Percentiles rank a stretch among this genome's conserved stretches.
These are phyloP conservation scores for Acromyrmex echinatior DNA, from an alignment of 1,140 invertebrate genomes.

Conservation along the genomic window DNA sequence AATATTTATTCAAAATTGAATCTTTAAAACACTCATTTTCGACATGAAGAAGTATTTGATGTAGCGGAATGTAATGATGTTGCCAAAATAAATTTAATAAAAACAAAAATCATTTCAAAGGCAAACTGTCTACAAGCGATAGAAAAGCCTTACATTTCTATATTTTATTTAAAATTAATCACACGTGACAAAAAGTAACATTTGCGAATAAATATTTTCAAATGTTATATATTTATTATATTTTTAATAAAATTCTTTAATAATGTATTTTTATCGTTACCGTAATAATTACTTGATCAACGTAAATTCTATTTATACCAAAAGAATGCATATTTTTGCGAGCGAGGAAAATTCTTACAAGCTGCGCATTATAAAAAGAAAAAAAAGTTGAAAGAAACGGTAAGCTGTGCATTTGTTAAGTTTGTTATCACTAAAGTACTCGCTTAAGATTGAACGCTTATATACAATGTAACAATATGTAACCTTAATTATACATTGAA, in stretches of 20 bases:
- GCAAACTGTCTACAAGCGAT: too few species aligned
- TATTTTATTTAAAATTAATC: conserved; percentile 26
- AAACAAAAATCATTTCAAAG: neutral
- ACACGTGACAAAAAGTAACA: neutral
- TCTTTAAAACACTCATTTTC: conserved; percentile 16
- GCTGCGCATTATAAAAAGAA: neutral
- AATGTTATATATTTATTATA: neutral
- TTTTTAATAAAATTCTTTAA: neutral
- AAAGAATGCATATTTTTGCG: neutral
- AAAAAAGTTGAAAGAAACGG: neutral
- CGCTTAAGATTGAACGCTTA: neutral
- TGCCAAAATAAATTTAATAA: conserved; percentile 2
- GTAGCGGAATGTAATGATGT: neutral
- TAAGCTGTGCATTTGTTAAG: neutral
- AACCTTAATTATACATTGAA: neutral
- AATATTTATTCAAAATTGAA: conserved; percentile 44
- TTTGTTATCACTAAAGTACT: neutral
- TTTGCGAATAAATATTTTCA: neutral
- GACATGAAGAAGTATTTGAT: too few species aligned
- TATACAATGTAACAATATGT: neutral
- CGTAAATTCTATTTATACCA: neutral
- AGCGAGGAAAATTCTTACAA: neutral
- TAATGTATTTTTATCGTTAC: neutral
- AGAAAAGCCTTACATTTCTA: neutral
- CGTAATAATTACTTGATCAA: neutral